These are phyloP conservation scores for Arctocebus calabarensis DNA, from an alignment of 2,797 vertebrate species.

Conservation along the genomic window DNA sequence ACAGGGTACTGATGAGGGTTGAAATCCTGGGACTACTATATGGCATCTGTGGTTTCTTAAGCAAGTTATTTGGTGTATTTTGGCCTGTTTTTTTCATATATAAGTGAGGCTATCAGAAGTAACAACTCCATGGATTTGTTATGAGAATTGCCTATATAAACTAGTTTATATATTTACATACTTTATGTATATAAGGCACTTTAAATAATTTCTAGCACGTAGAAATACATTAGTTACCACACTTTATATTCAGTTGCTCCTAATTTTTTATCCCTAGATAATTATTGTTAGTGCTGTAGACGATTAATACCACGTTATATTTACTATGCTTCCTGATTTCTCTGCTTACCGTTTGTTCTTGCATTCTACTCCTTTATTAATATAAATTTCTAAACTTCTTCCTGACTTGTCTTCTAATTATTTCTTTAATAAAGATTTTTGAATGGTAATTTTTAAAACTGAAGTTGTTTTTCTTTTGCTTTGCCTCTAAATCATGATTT, in stretches of 20 bases:
- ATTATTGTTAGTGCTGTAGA: constrained; percentile 52
- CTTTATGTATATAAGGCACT: not conserved
- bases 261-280: constrained; percentile 2
- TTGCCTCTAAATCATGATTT: constrained; percentile 31
- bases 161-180: not conserved
- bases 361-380: constrained; percentile 39
- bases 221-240: not conserved
- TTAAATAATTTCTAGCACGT: not conserved
- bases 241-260: constrained; percentile 59
- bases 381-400: constrained; percentile 69
- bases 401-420: constrained; percentile 66
- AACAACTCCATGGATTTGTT: constrained; percentile 16
- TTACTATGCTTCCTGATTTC: constrained; percentile 69
- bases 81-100: not conserved
- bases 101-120: not conserved
- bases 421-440: constrained; percentile 63
- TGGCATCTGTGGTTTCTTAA: constrained; percentile 22
- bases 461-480: constrained; percentile 35
- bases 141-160: not conserved
- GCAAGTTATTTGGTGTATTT: not conserved
- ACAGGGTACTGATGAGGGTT: not conserved
- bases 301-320: constrained; percentile 67
- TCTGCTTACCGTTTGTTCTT: constrained; percentile 49
- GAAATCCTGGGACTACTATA: not conserved
- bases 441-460: constrained; percentile 52